phyloP scores from a whole-genome alignment of 23 tunicate genomes.

The Styela plicata region DNA sequence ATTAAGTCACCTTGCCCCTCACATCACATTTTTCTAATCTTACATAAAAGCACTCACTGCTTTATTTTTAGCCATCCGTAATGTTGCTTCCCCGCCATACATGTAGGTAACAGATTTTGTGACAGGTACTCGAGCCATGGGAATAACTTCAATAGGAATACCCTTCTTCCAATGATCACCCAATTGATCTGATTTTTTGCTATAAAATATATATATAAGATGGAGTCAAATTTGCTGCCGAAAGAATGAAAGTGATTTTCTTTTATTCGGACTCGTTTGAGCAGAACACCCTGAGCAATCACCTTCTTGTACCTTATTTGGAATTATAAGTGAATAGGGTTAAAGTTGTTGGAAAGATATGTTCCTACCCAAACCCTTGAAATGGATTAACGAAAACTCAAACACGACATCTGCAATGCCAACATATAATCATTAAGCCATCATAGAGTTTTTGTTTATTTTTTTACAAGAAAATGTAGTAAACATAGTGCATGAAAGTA shows the following conservation, averaged over 20 bases:
- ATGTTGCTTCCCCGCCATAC: conserved; percentile 69
- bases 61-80: conserved; percentile 89
- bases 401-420: too few species aligned
- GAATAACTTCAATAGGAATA: conserved; percentile 85
- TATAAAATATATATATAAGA: conserved; percentile 15
- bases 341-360: too few species aligned
- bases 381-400: too few species aligned
- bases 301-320: too few species aligned
- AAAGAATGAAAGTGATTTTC: neutral
- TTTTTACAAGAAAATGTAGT: too few species aligned
- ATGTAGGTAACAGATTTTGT: conserved; percentile 30
- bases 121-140: conserved; percentile 69
- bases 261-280: neutral
- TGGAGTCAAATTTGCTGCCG: neutral
- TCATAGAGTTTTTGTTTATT: too few species aligned
- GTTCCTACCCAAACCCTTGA: too few species aligned
- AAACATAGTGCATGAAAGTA: too few species aligned
- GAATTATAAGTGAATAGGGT: too few species aligned
- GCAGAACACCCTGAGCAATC: too few species aligned
- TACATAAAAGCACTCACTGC: conserved; percentile 69
- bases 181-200: conserved; percentile 67
- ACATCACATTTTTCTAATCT: neutral
- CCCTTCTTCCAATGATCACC: conserved; percentile 94
- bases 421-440: too few species aligned
- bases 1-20: too few species aligned